Evolutionary conservation across 2,797 vertebrate genomes (phyloP).

Genomic region (Vireo griseus): DNA sequence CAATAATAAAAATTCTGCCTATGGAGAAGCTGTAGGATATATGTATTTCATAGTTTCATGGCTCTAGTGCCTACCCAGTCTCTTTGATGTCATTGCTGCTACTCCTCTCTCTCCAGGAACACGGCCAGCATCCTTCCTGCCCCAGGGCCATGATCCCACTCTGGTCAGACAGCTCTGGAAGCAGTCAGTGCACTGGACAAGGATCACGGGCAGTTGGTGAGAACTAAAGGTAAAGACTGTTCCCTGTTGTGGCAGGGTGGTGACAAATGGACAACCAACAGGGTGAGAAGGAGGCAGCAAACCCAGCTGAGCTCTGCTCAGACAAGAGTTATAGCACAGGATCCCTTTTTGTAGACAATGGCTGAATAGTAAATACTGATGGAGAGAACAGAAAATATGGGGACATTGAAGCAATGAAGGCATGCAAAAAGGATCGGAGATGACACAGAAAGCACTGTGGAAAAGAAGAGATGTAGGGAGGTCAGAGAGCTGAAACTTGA

Average conservation of each 20-base stretch:
- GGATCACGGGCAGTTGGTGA: accelerated
- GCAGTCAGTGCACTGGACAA: background rate
- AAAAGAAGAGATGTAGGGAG: background rate
- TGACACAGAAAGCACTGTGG: background rate
- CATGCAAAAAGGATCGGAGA: background rate
- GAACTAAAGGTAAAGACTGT: background rate
- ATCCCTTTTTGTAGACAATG: accelerated
- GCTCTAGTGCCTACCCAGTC: background rate
- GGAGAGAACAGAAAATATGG: background rate
- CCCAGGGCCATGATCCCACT: background rate
- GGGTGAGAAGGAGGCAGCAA: background rate
- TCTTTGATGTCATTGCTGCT: background rate
- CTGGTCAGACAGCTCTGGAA: background rate
- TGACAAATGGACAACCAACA: accelerated
- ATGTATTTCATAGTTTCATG: background rate
- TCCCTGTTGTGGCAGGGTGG: background rate
- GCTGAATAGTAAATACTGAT: background rate
- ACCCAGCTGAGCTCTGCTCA: background rate
- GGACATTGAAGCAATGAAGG: background rate
- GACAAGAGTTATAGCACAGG: background rate
- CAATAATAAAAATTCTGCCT: background rate
- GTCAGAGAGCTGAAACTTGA: background rate
- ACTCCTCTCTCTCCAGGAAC: background rate
- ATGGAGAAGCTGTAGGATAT: background rate
- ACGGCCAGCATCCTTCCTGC: accelerated